Evolutionary conservation across 2,113 vertebrate species (phyloP).

Genomic region (Percina caprodes): DNA sequence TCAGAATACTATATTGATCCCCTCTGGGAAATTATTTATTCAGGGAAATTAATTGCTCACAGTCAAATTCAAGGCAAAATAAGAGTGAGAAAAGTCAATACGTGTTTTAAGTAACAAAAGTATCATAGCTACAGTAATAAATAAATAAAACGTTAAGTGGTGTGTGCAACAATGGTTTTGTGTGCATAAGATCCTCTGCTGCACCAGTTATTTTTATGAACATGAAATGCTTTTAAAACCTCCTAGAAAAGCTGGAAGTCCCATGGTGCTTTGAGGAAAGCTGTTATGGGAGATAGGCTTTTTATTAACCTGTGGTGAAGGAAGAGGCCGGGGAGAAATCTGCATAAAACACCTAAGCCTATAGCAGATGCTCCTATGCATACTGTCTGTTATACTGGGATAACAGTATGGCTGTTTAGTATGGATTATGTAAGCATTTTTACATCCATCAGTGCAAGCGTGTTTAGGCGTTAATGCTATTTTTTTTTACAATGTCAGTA

Average conservation of each 20-base stretch:
- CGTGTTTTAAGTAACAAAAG: no score
- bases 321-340: conserved; percentile 35
- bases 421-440: conserved; percentile 59
- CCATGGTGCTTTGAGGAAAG: conserved; percentile 43
- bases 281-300: conserved; percentile 48
- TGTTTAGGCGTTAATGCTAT: conserved; percentile 51
- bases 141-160: not conserved
- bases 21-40: no score
- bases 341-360: conserved; percentile 48
- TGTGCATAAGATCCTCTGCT: conserved; percentile 11
- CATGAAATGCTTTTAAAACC: conserved; percentile 47
- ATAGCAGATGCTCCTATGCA: conserved; percentile 33
- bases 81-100: no score
- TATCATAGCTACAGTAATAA: no score
- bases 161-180: conserved; percentile 32
- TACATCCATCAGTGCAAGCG: conserved; percentile 32
- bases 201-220: conserved; percentile 42
- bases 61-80: no score
- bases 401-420: conserved; percentile 53
- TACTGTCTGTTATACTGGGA: conserved; percentile 40
- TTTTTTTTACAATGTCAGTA: conserved; percentile 51
- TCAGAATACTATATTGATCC: no score
- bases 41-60: no score
- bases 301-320: conserved; percentile 49
- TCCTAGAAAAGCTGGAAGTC: conserved; percentile 23